phyloP scores from a whole-genome alignment of 2,888 invertebrate genomes.

The Scaptomyza cyrtandrae region DNA sequence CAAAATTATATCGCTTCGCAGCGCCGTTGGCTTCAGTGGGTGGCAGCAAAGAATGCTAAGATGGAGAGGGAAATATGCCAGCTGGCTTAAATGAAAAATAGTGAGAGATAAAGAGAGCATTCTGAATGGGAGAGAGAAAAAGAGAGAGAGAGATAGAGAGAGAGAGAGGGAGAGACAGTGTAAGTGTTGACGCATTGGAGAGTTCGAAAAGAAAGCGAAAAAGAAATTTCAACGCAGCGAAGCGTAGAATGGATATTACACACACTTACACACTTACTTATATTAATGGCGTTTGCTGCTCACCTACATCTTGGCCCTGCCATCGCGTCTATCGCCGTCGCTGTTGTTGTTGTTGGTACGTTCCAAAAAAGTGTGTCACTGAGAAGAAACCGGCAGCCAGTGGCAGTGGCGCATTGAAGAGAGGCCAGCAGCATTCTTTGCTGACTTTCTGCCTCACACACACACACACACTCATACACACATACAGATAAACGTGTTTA shows the following conservation, averaged over 20 bases:
- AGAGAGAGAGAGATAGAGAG: constrained; percentile 24
- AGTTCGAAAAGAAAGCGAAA: constrained; percentile 77
- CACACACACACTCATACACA: constrained; percentile 21
- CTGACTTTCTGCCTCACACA: constrained; percentile 59
- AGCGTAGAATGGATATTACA: constrained; percentile 72
- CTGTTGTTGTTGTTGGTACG: constrained; percentile 9
- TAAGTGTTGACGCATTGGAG: constrained; percentile 43
- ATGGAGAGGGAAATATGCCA: constrained; percentile 11
- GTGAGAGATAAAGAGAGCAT: constrained; percentile 6
- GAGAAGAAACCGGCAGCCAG: constrained; percentile 55
- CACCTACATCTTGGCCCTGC: constrained; percentile 67
- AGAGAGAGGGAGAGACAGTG: constrained; percentile 40
- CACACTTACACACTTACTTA: constrained; percentile 1
- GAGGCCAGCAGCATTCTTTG: constrained; percentile 64
- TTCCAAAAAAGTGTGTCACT: constrained; percentile 67
- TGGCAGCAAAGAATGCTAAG: constrained; percentile 45
- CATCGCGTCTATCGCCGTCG: constrained; percentile 21
- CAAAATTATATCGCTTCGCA: background rate
- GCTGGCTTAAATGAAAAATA: constrained; percentile 3
- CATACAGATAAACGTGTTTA: background rate
- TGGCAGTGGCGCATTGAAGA: constrained; percentile 41
- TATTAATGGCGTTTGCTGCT: constrained; percentile 29
- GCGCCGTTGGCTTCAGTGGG: constrained; percentile 45
- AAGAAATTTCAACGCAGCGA: constrained; percentile 76
- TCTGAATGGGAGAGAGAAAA: constrained; percentile 5